phyloP scores from a whole-genome alignment of 2,113 vertebrate species.

The Anarhynchus alexandrinus region DNA sequence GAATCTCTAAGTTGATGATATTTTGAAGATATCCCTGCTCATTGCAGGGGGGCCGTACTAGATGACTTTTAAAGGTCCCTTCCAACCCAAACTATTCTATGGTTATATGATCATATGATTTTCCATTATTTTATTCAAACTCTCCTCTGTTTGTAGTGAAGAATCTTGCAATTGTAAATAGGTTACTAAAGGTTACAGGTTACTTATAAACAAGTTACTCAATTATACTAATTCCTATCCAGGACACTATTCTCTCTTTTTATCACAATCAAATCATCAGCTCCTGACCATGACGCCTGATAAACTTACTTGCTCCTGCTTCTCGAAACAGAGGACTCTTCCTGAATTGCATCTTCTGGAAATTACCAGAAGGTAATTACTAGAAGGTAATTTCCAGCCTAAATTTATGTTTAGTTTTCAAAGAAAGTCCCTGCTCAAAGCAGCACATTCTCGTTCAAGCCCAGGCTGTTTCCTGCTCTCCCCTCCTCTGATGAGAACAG shows the following conservation, averaged over 20 bases:
- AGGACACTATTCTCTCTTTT: background rate
- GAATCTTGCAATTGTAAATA: background rate
- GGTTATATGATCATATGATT: background rate
- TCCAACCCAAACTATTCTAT: background rate
- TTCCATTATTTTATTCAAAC: background rate
- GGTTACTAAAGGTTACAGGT: background rate
- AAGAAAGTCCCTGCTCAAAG: slow-evolving; percentile 55
- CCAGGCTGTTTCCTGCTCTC: slow-evolving; percentile 1
- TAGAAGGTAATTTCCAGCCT: slow-evolving; percentile 53
- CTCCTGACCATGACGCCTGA: background rate
- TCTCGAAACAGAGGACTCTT: background rate
- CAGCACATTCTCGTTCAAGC: slow-evolving; percentile 52
- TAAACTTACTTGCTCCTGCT: background rate
- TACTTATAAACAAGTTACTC: background rate
- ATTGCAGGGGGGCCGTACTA: background rate
- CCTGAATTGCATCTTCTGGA: background rate
- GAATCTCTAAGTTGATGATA: background rate
- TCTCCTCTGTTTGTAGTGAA: background rate
- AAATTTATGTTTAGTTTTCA: slow-evolving; percentile 33
- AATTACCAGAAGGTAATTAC: slow-evolving; percentile 3
- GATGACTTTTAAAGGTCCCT: background rate
- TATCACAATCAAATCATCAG: background rate
- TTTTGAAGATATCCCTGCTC: background rate
- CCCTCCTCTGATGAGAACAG: background rate
- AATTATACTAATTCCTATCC: background rate